Conservation (phyloP, 2,113 vertebrate genomes). For the Cryptomyrus ogoouensis region DNA sequence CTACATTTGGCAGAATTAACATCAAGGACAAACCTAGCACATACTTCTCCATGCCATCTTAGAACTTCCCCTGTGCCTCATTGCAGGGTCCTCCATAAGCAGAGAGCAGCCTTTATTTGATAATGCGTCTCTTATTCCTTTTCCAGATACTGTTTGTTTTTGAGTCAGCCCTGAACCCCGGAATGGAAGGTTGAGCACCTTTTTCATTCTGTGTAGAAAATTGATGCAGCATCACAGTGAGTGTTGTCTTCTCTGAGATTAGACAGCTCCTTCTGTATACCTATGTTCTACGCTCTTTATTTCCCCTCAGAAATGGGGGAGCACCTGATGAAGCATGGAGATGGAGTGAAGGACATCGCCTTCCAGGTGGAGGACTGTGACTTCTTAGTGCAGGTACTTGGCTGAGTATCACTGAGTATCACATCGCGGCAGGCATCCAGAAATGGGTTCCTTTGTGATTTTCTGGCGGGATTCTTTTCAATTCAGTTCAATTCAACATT, state of each 20-base stretch:
- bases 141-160: slow-evolving; percentile 66
- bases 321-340: slow-evolving; percentile 66
- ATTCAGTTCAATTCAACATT: not conserved
- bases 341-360: slow-evolving; percentile 68
- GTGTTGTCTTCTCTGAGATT: not conserved
- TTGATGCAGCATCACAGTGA: not conserved
- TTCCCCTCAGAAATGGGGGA: slow-evolving; percentile 57
- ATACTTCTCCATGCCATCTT: not conserved
- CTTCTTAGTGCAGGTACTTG: slow-evolving; percentile 64
- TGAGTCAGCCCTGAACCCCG: slow-evolving; percentile 65
- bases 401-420: not conserved
- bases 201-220: not conserved
- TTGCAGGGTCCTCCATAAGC: too few species aligned
- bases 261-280: not conserved
- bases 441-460: not conserved
- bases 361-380: slow-evolving; percentile 75
- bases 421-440: not conserved
- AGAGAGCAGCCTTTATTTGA: not conserved
- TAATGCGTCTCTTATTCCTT: not conserved
- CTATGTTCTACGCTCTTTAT: too few species aligned
- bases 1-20: not conserved
- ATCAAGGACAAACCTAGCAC: not conserved
- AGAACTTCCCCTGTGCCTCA: not conserved
- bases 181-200: slow-evolving; percentile 56
- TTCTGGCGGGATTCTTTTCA: not conserved